Evolutionary conservation across 2,888 invertebrate genomes (phyloP).

Genomic region (Carpatolechia fugitivella): DNA sequence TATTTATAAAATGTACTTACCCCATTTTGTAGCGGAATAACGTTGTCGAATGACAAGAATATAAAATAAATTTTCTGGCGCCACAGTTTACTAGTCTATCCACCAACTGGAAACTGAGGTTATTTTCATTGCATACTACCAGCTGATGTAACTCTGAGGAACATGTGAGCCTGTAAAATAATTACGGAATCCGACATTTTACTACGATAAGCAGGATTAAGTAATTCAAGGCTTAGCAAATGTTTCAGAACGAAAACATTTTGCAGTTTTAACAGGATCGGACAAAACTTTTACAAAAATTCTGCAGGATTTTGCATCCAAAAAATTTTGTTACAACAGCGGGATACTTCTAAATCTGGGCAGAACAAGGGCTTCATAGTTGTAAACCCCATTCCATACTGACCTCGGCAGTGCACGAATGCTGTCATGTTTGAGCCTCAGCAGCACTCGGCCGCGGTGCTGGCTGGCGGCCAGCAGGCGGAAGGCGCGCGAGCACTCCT

Average conservation of each 20-base stretch:
- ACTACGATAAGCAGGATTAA: too few relatives aligned
- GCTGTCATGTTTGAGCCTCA: conserved; percentile 30
- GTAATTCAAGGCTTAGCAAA: too few relatives aligned
- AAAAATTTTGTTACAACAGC: too few relatives aligned
- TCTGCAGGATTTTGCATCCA: too few relatives aligned
- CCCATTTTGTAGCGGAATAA: neutral
- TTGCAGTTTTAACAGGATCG: too few relatives aligned
- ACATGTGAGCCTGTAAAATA: conserved; percentile 34
- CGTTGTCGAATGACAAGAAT: conserved; percentile 11
- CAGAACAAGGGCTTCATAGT: too few relatives aligned
- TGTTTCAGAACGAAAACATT: too few relatives aligned
- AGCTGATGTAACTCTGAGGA: conserved; percentile 33
- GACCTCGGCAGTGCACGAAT: conserved; percentile 28
- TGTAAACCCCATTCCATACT: too few relatives aligned
- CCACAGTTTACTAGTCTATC: conserved; percentile 42
- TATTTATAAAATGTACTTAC: neutral
- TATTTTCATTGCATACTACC: conserved; percentile 39
- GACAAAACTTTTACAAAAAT: too few relatives aligned
- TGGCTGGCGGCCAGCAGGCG: conserved; percentile 42
- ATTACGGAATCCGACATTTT: too few relatives aligned
- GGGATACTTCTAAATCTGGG: too few relatives aligned
- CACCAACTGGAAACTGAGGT: conserved; percentile 35
- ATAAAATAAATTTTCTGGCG: conserved; percentile 38
- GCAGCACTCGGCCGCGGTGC: conserved; percentile 49
- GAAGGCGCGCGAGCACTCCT: conserved; percentile 44